Evolutionary conservation across 2,113 vertebrate species (phyloP).

Genomic region (Tupaia tana): DNA sequence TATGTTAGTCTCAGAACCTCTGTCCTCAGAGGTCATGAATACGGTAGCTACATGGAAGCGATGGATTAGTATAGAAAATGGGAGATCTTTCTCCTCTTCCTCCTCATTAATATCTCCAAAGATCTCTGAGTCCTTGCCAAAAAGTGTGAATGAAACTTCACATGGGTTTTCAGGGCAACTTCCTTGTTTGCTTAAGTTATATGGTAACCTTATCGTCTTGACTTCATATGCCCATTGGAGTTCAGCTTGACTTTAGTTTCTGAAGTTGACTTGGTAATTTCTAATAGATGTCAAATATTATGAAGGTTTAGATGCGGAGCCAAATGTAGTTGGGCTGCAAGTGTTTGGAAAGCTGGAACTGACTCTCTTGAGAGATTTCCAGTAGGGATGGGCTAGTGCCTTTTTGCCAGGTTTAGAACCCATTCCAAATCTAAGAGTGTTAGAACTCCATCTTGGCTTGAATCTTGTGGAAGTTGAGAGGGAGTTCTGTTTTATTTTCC

Average conservation of each 20-base stretch:
- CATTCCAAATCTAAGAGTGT: conserved; percentile 66
- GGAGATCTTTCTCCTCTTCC: conserved; percentile 25
- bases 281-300: conserved; percentile 75
- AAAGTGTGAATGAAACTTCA: background rate
- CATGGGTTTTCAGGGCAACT: background rate
- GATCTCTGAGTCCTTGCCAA: conserved; percentile 58
- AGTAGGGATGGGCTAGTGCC: conserved; percentile 54
- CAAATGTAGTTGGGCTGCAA: conserved; percentile 63
- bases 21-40: conserved; percentile 77
- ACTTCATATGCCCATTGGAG: background rate
- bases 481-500: conserved; percentile 64
- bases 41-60: conserved; percentile 72
- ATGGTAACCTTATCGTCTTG: conserved; percentile 8
- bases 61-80: conserved; percentile 71
- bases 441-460: conserved; percentile 53
- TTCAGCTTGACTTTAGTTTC: conserved; percentile 42
- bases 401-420: conserved; percentile 70
- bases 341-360: conserved; percentile 73
- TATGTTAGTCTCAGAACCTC: conserved; percentile 76
- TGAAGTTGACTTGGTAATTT: conserved; percentile 64
- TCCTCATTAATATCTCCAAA: conserved; percentile 50
- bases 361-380: conserved; percentile 73
- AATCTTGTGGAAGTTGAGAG: conserved; percentile 15
- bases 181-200: background rate
- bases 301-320: conserved; percentile 70